Evolutionary conservation across 2,888 invertebrate species (phyloP).

Genomic region (Sarcophaga variegata): DNA sequence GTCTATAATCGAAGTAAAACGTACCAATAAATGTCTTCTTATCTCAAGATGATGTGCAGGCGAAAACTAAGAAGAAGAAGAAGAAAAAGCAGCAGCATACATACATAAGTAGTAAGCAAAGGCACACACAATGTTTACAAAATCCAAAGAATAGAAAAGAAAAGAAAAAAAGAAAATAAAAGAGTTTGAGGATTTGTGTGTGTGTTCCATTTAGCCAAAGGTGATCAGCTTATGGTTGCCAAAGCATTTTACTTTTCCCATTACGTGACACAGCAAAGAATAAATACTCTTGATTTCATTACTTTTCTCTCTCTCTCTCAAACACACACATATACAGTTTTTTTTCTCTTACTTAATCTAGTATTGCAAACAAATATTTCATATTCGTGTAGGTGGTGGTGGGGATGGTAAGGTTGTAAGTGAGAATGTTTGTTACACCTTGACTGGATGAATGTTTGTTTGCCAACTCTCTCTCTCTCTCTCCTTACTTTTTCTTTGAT

Average conservation of each 20-base stretch:
- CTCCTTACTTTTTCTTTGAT: no score
- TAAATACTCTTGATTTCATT: no score
- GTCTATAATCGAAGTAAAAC: no score
- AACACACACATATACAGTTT: no score
- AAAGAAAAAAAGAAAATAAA: not conserved
- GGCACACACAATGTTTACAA: no score
- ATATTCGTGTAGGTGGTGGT: slow-evolving; percentile 5
- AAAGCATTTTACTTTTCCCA: slow-evolving; percentile 61
- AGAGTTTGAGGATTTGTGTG: not conserved
- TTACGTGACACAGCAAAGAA: slow-evolving; percentile 58
- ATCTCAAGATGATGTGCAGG: no score
- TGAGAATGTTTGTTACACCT: not conserved
- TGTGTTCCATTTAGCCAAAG: slow-evolving; percentile 51
- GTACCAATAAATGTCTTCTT: no score
- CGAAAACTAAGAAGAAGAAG: no score
- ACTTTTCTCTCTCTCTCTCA: no score
- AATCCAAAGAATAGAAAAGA: no score
- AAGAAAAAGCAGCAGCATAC: no score
- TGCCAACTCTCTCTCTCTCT: not conserved
- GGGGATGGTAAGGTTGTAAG: not conserved
- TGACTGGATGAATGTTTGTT: not conserved
- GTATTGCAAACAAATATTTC: slow-evolving; percentile 9
- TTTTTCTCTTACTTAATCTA: slow-evolving; percentile 14
- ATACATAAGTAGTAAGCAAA: no score
- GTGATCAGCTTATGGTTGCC: slow-evolving; percentile 68